phyloP scores from a whole-genome alignment of 2,797 vertebrate species.

The Carduelis carduelis region DNA sequence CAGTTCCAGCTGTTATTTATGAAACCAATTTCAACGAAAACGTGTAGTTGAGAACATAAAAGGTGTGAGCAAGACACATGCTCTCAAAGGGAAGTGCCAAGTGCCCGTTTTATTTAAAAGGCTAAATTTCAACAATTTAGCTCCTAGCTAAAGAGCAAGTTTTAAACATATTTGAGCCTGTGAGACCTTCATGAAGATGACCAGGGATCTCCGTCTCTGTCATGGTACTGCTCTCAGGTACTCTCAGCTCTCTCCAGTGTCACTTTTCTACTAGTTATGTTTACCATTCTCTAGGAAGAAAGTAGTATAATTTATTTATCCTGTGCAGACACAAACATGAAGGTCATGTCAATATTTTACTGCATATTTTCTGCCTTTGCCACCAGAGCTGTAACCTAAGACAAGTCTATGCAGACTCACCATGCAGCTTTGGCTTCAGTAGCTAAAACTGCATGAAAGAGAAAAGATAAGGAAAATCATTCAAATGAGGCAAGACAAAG shows the following conservation, averaged over 20 bases:
- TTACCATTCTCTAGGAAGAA: neutral
- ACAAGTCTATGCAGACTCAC: neutral
- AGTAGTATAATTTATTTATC: neutral
- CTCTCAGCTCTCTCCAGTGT: neutral
- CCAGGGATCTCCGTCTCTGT: neutral
- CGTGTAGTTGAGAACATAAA: neutral
- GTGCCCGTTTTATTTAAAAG: fast-evolving
- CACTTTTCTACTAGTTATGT: neutral
- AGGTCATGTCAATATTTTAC: neutral
- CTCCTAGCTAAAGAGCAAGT: neutral
- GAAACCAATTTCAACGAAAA: neutral
- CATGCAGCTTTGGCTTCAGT: neutral
- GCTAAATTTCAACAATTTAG: neutral
- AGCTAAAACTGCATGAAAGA: neutral
- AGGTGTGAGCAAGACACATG: neutral
- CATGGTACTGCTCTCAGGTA: neutral
- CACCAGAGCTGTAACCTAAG: neutral
- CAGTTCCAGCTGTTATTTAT: neutral
- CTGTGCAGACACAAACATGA: neutral
- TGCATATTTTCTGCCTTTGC: neutral
- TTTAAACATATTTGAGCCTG: neutral
- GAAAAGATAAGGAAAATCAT: neutral
- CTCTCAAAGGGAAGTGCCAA: neutral
- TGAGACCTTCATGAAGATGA: neutral
- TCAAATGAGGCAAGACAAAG: neutral